phyloP scores from a whole-genome alignment of 2,113 vertebrate species.

The Tetrax tetrax region DNA sequence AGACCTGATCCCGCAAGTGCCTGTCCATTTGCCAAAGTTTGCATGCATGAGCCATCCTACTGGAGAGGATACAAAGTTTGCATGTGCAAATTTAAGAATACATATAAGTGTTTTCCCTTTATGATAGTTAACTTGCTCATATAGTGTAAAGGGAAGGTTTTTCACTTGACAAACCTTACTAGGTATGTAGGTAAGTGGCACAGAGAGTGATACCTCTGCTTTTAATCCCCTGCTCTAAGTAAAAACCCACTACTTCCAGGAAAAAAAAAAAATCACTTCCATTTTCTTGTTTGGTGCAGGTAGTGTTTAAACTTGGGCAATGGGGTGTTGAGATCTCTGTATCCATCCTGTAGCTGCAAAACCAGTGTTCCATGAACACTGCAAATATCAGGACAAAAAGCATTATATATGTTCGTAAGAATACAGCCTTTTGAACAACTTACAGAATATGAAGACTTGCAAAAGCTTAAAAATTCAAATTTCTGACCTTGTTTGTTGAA shows the following conservation, averaged over 20 bases:
- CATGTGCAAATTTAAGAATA: background rate
- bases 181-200: background rate
- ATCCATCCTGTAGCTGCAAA: background rate
- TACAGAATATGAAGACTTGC: background rate
- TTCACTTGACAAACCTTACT: background rate
- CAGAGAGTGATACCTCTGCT: background rate
- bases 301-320: background rate
- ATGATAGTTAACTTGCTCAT: background rate
- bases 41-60: accelerated
- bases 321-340: background rate
- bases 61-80: background rate
- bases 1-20: background rate
- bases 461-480: background rate
- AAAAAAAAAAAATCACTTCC: background rate
- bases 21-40: background rate
- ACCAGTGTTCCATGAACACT: background rate
- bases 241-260: background rate
- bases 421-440: background rate
- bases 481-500: background rate
- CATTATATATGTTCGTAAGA: background rate
- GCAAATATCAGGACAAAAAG: background rate
- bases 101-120: background rate
- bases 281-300: background rate
- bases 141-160: background rate
- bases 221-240: background rate